A percentile compares a stretch with the other conserved stretches of the same genome.
Conservation (phyloP, 2,888 invertebrate genomes). For the Dioctria linearis region DNA sequence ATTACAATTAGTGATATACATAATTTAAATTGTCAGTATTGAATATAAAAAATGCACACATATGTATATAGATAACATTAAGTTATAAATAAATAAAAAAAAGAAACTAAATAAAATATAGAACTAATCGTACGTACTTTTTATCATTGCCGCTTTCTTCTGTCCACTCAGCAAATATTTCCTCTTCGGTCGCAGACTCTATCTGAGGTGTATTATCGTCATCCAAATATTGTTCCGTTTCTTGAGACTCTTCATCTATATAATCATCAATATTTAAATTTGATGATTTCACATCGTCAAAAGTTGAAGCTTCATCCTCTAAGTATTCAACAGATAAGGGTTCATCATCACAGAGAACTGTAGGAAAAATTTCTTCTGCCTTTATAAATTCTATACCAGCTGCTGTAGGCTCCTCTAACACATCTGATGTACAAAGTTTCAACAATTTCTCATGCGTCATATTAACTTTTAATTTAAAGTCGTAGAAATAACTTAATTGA, state of each 20-base stretch:
- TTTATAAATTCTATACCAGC: background rate
- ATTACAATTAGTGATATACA: too few relatives aligned
- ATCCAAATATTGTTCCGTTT: constrained; percentile 8
- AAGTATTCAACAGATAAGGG: constrained; percentile 1
- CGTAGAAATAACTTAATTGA: constrained; percentile 48
- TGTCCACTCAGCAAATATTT: background rate
- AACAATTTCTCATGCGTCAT: constrained; percentile 32
- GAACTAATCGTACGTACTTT: background rate
- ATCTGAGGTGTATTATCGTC: background rate
- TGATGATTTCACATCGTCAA: background rate
- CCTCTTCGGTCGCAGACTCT: background rate
- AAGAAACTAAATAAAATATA: background rate
- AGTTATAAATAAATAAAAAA: too few relatives aligned
- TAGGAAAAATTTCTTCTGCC: background rate
- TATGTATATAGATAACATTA: too few relatives aligned
- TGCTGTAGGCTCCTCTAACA: background rate
- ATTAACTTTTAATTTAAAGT: constrained; percentile 36
- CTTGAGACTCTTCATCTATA: background rate
- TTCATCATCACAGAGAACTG: background rate
- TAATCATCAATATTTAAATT: background rate
- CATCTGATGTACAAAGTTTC: background rate
- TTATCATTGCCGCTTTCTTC: background rate
- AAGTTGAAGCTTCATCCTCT: background rate
- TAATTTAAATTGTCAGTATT: too few relatives aligned
- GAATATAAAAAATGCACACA: too few relatives aligned